phyloP scores from a whole-genome alignment of 53 echinoderm and acorn worm species.

The Arbacia lixula region DNA sequence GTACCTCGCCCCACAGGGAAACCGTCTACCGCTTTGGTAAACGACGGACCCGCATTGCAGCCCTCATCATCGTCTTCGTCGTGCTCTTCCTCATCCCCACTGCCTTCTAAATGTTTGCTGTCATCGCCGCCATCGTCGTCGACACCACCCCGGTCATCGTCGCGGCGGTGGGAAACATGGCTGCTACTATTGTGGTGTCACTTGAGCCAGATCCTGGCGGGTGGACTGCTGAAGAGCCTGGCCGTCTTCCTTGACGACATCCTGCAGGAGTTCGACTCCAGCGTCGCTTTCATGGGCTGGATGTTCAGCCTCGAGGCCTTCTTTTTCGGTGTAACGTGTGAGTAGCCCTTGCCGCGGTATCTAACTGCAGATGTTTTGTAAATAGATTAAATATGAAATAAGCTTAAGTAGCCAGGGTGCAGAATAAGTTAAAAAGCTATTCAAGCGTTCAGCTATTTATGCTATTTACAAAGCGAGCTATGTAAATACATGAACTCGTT shows the following conservation, averaged over 20 bases:
- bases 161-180: not conserved
- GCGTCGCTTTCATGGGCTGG: slow-evolving; percentile 48
- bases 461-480: too few relatives aligned
- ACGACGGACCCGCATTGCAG: not conserved
- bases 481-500: too few relatives aligned
- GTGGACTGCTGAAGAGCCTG: slow-evolving; percentile 37
- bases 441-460: too few relatives aligned
- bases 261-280: slow-evolving; percentile 40
- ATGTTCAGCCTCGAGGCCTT: slow-evolving; percentile 39
- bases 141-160: too few relatives aligned
- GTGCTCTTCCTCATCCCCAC: not conserved
- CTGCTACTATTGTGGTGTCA: slow-evolving; percentile 31
- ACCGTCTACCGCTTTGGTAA: not conserved
- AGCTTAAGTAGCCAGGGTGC: too few relatives aligned
- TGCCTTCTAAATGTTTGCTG: slow-evolving; percentile 1
- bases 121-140: not conserved
- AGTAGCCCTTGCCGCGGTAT: too few relatives aligned
- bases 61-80: not conserved
- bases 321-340: slow-evolving; percentile 43
- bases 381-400: too few relatives aligned
- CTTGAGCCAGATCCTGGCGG: slow-evolving; percentile 40
- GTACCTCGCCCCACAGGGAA: too few relatives aligned
- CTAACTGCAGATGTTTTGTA: too few relatives aligned
- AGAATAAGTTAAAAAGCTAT: too few relatives aligned
- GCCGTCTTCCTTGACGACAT: slow-evolving; percentile 45